A percentile compares a stretch with the other conserved stretches of the same genome.
Conservation (phyloP, 2,113 vertebrate genomes). For the Panthera tigris region DNA sequence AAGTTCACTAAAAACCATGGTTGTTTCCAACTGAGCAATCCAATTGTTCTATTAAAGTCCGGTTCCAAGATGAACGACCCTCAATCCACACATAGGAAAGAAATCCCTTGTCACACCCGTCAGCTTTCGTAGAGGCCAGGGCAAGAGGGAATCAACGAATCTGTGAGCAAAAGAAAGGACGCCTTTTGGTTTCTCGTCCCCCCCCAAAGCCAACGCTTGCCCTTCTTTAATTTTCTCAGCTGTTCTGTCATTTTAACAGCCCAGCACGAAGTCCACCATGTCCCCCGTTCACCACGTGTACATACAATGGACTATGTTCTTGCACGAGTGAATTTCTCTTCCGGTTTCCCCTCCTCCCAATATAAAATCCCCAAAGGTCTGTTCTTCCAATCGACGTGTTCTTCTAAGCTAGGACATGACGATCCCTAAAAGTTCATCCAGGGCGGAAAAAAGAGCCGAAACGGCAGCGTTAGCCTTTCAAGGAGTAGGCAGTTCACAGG, state of each 20-base stretch:
- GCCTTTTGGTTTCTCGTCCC: not conserved
- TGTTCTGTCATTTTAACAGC: not conserved
- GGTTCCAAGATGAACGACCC: constrained; percentile 24
- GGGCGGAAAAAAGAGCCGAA: no score
- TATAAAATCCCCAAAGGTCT: not conserved
- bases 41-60: constrained; percentile 40
- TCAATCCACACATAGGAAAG: not conserved
- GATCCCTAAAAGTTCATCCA: not conserved
- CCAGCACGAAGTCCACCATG: not conserved
- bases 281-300: not conserved
- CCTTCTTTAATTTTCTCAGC: fast-evolving
- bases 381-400: not conserved
- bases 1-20: not conserved
- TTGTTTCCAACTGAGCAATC: constrained; percentile 44
- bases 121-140: not conserved
- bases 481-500: fast-evolving
- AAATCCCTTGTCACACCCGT: not conserved
- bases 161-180: not conserved
- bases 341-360: no score
- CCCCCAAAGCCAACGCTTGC: not conserved
- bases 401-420: not conserved
- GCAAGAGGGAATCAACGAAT: not conserved
- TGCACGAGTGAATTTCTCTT: fast-evolving
- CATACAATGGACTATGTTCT: fast-evolving
- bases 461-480: not conserved